Evolutionary conservation across 2,888 invertebrate species (phyloP), one percentile per base, ranked within the genome.

Genomic region (Ephialtes manifestator): DNA sequence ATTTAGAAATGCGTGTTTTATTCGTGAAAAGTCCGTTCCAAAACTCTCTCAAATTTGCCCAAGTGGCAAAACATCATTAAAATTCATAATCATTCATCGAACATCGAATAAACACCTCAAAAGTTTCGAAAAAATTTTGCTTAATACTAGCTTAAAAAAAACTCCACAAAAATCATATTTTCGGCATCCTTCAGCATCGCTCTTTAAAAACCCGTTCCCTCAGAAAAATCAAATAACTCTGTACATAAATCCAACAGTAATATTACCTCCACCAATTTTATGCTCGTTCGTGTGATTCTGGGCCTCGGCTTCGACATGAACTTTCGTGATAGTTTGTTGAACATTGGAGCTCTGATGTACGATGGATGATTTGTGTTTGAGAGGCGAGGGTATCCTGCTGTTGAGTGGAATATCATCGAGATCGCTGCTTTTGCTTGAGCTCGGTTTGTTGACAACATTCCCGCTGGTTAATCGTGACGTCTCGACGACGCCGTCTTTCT

Each of bases 241-340:
- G n/a, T 51, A 51, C 20, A 58, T 58, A 13, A 58, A 58, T 58
- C 20, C 20, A 24, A 31, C n/a, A 63, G 31, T 35, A 8, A 63
- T 35, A 20, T 65, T 89, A 94, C 94, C 94, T 92, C 94, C 94
- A 82, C 94, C 94, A 88, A 94, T 94, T 92, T 94, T 94, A 91
- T 93, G 93, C 84, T 94, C 94, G 76, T 90, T 93, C 76, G 91
- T 92, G 84, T 94, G 94, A 89, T 94, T 94, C 55, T 91, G 91
- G 51, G 92, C 86, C 31, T 94, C 94, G 65, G 91, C 87, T 81
- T 94, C 94, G 67, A 88, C 89, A 86, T 91, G 92, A 88, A 74
- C 91, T 87, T 93, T 93, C 11, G 90, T 89, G 86, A 88, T 84
- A 8, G 76, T 53, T 76, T 91, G 92, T 67, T 91, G 92, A 51